Base-by-base conservation (phyloP, 2,888 invertebrate genomes). In the Drosophila greeni region DNA sequence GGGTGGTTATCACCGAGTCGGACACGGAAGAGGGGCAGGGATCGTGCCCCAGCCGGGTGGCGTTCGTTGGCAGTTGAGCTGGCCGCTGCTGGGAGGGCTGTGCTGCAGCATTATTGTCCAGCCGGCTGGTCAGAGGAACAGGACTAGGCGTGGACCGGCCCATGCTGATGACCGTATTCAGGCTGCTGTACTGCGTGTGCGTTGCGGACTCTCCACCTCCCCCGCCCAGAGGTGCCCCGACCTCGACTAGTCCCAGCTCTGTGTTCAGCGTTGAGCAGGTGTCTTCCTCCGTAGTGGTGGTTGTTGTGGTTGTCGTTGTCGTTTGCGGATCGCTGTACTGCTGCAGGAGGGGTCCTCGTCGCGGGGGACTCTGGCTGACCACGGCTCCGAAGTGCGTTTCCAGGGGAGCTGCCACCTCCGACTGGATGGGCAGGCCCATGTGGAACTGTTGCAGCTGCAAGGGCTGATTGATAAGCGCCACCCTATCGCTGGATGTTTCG, bases 301-400 rank as follows among this genome's bases (percentile, higher is more conserved):
- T 86, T 37, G 80, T 84, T 26, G 78, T 85, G 33, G 82, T 82
- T 29, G 85, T 79, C 39, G 86, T 86, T 42, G 86, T 87, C 31
- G 85, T 87, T 66, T 88, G 88, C 16, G 87, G 86, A 75, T 88
- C 87, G 55, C 88, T 88, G 57, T 83, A 82, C 70, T 88, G 88
- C 55, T 88, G 88, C 59, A 88, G 71, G 24, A 88, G 70, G 14
- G 86, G 86, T 0, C 81, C 85, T 0, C 87, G 84, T 9, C 87
- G 74, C 36, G 84, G 81, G 20, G 86, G 85, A 70, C 82, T 86
- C 72, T 80, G 72, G 29, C 81, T 71, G 42, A 86, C 76, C 11
- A 87, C 68, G 39, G 85, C 65, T 0, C 87, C 88, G 26, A 88
- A 88, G 52, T 88, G 87, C 2, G 88, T 87, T 52, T 87, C 88